Evolutionary conservation across 1,140 invertebrate genomes (phyloP), one percentile per base, ranked within the genome.

Genomic region (Leptoteleia sp.): DNA sequence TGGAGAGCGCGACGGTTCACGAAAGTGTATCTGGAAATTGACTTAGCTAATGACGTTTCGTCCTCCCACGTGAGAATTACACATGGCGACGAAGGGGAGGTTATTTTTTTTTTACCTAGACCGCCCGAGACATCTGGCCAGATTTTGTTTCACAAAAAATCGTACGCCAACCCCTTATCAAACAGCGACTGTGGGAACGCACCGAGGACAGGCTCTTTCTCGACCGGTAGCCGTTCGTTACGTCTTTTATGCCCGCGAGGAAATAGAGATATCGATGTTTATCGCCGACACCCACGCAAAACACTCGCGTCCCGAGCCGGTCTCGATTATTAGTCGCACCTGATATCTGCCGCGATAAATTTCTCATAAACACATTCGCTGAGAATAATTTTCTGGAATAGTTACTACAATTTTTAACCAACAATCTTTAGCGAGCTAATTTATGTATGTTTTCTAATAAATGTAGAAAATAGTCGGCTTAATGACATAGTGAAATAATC

Each of bases 71-170:
- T 80, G 76, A 57, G 35, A 82, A 82, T 81, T 71, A 65, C 19
- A 31, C 42, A 38, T 31, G 37, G 40, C n/a, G n/a, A n/a, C n/a
- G 2, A 22, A 42, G 31, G 33, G 40, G 57, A 71, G 80, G 79
- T 82, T 84, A 84, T 83, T 84, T 83, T 85, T 85, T 84, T 81
- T 83, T 76, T 81, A 29, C n/a, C n/a, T n/a, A n/a, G n/a, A 33
- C 1, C 62, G 82, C 79, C 81, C 22, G 31, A 61, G 59, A 72
- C 87, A 89, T 89, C 87, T 89, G 87, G 85, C 84, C 85, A 87
- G 87, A 89, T 88, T 89, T 85, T 83, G 81, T 88, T 88, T 86
- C 85, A 87, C 82, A 81, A 82, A 83, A 86, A 81, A 82, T 40
- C 75, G 54, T 54, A 71, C 71, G 47, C 54, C 70, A 61, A 70